Evolutionary conservation across 2,113 vertebrate genomes (phyloP).

Genomic region (Osmerus eperlanus): DNA sequence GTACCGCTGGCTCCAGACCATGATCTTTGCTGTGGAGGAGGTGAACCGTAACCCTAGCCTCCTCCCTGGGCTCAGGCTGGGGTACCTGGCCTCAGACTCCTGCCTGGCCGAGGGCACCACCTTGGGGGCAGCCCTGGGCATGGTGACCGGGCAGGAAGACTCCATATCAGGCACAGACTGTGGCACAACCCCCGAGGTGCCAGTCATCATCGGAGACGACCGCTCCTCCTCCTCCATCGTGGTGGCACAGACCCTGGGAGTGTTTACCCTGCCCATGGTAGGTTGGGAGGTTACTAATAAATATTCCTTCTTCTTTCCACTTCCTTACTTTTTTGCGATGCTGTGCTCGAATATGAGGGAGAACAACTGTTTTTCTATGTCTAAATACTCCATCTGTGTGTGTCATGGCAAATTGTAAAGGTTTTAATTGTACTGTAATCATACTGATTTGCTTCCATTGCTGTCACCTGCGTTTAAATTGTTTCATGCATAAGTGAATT

Average conservation of each 20-base stretch:
- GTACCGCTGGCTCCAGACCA: constrained; percentile 53
- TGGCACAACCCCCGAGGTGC: constrained; percentile 18
- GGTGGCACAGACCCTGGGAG: constrained; percentile 50
- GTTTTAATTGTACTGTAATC: neutral
- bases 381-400: no score
- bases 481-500: no score
- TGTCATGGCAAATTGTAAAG: no score
- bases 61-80: constrained; percentile 52
- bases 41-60: constrained; percentile 50
- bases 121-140: constrained; percentile 46
- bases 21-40: constrained; percentile 60
- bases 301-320: neutral
- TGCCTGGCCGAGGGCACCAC: constrained; percentile 54
- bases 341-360: no score
- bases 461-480: no score
- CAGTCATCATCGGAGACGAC: constrained; percentile 56
- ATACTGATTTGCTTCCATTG: neutral
- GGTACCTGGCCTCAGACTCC: constrained; percentile 59
- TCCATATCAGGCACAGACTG: constrained; percentile 31
- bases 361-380: no score
- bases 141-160: constrained; percentile 45
- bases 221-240: constrained; percentile 50
- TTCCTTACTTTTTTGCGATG: no score
- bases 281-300: neutral
- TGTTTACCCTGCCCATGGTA: constrained; percentile 63